These are phyloP conservation scores for Bombyx mandarina DNA, from an alignment of 1,140 invertebrate species.

Conservation along the genomic window DNA sequence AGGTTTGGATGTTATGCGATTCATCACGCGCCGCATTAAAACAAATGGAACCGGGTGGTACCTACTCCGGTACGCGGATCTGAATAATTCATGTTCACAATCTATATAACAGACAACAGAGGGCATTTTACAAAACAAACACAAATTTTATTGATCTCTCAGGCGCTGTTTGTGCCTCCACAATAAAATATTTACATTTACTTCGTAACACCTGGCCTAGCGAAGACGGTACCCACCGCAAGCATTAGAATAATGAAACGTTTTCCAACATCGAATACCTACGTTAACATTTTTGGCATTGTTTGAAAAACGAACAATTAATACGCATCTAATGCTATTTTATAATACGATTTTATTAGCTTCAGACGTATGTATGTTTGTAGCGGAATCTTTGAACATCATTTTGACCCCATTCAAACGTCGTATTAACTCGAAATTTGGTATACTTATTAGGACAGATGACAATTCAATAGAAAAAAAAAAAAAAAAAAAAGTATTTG, in stretches of 20 bases:
- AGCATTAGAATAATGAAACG: conserved; percentile 59
- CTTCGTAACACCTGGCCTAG: conserved; percentile 55
- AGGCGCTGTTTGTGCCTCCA: conserved; percentile 60
- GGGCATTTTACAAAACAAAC: conserved; percentile 68
- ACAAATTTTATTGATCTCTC: conserved; percentile 69
- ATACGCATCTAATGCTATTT: no score
- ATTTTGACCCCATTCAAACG: no score
- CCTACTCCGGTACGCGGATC: conserved; percentile 41
- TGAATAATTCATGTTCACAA: conserved; percentile 68
- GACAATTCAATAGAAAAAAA: no score
- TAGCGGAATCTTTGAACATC: no score
- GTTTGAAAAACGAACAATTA: no score
- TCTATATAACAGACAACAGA: conserved; percentile 63
- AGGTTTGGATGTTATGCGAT: conserved; percentile 28
- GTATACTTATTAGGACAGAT: no score
- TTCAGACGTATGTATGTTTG: no score
- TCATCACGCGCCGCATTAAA: conserved; percentile 53
- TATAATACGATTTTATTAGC: no score
- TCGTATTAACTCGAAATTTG: no score
- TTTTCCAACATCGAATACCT: conserved; percentile 27
- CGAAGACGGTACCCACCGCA: conserved; percentile 35
- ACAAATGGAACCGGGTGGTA: conserved; percentile 50
- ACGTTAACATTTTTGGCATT: not conserved
- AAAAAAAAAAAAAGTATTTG: no score
- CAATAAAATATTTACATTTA: conserved; percentile 70